Conservation (phyloP, 2,797 vertebrate species). For the Cryptoblepharus egeriae region DNA sequence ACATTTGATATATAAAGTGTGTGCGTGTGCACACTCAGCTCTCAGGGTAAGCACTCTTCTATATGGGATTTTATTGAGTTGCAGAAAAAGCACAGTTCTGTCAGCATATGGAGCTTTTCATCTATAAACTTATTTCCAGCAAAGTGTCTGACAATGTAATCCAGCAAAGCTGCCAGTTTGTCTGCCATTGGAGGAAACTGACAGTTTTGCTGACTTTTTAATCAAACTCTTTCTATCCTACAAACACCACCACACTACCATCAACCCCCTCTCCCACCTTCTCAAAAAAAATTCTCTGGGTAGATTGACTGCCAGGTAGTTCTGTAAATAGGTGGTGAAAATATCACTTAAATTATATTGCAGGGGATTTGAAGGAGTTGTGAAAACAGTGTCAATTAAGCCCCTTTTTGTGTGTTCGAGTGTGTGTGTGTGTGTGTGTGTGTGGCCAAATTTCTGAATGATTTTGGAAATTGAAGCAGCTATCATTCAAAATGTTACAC, state of each 20-base stretch:
- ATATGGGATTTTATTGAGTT: slow-evolving; percentile 57
- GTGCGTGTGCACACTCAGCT: slow-evolving; percentile 24
- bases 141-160: slow-evolving; percentile 70
- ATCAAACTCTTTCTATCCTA: slow-evolving; percentile 57
- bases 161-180: slow-evolving; percentile 63
- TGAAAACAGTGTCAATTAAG: slow-evolving; percentile 74
- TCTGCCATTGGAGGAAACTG: slow-evolving; percentile 62
- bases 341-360: slow-evolving; percentile 76
- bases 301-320: slow-evolving; percentile 72
- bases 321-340: slow-evolving; percentile 74
- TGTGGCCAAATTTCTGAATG: slow-evolving; percentile 57
- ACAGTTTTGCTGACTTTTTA: slow-evolving; percentile 61
- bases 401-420: slow-evolving; percentile 25
- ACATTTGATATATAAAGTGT: slow-evolving; percentile 48
- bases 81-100: slow-evolving; percentile 46
- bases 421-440: slow-evolving; percentile 25
- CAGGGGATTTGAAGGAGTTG: slow-evolving; percentile 71
- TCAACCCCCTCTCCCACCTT: no score
- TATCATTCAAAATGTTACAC: slow-evolving; percentile 53
- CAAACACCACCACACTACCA: no score
- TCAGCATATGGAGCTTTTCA: slow-evolving; percentile 66
- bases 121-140: slow-evolving; percentile 68
- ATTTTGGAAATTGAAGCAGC: slow-evolving; percentile 55
- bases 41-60: slow-evolving; percentile 23
- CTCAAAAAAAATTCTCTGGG: slow-evolving; percentile 50